Percentiles rank a stretch among this genome's conserved stretches.
Evolutionary conservation across 2,888 invertebrate species (phyloP).

Genomic region (Pyralis farinalis): DNA sequence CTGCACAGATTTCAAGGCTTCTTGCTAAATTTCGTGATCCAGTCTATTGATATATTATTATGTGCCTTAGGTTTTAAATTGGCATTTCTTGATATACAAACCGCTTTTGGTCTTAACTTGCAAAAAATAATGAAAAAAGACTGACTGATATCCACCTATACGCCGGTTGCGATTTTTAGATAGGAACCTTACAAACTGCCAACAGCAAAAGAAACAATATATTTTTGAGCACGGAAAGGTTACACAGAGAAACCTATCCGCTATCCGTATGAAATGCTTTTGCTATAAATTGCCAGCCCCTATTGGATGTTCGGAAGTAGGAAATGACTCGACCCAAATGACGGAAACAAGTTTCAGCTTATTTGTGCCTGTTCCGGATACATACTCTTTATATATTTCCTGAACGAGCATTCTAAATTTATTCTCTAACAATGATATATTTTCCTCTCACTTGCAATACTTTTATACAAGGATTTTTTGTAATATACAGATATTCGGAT

Average conservation of each 20-base stretch:
- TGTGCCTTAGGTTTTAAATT: too few species aligned
- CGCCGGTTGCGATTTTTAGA: too few species aligned
- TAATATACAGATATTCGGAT: too few species aligned
- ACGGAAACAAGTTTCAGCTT: conserved; percentile 52
- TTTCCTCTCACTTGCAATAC: neutral
- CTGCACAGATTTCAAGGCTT: too few species aligned
- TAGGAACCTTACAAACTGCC: too few species aligned
- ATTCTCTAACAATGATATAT: conserved; percentile 17
- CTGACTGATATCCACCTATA: too few species aligned
- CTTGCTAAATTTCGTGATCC: too few species aligned
- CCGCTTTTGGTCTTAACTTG: too few species aligned
- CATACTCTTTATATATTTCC: conserved; percentile 36
- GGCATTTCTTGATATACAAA: too few species aligned
- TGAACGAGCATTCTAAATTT: conserved; percentile 23
- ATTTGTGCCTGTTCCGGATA: conserved; percentile 48
- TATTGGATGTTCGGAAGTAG: conserved; percentile 43
- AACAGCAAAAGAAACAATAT: neutral
- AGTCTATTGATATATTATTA: too few species aligned
- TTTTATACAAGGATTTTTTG: too few species aligned
- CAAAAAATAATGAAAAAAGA: too few species aligned
- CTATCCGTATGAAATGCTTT: conserved; percentile 11
- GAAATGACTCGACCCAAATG: conserved; percentile 52
- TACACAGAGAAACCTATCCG: conserved; percentile 9
- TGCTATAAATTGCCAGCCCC: conserved; percentile 35
- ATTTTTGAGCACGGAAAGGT: conserved; percentile 4